Conservation (phyloP, 2,888 invertebrate species). For the Ceraclea dissimilis region DNA sequence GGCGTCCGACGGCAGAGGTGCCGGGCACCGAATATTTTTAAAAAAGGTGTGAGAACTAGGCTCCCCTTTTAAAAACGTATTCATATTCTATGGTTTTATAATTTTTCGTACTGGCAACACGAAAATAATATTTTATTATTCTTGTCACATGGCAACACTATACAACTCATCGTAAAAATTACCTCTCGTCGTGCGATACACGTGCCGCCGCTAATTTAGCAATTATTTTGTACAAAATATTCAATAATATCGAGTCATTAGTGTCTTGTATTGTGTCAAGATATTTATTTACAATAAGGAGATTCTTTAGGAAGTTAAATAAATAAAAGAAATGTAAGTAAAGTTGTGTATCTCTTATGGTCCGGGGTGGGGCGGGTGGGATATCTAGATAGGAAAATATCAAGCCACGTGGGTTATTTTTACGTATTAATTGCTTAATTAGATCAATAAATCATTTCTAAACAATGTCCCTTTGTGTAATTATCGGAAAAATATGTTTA, state of each 20-base stretch:
- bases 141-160: no score
- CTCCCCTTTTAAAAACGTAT: no score
- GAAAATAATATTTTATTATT: no score
- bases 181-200: not conserved
- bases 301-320: not conserved
- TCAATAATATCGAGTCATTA: not conserved
- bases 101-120: no score
- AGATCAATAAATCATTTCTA: not conserved
- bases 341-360: not conserved
- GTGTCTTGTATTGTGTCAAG: not conserved
- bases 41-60: no score
- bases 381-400: not conserved
- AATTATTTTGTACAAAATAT: not conserved
- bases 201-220: not conserved
- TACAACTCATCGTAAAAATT: not conserved
- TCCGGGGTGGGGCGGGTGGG: not conserved
- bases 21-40: no score
- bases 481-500: no score
- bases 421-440: not conserved
- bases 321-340: not conserved
- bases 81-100: no score
- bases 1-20: no score
- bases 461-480: not conserved
- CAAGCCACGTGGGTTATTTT: not conserved
- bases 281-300: not conserved